These are phyloP conservation scores for Nibea albiflora DNA, from an alignment of 2,113 vertebrate genomes.

Conservation along the genomic window DNA sequence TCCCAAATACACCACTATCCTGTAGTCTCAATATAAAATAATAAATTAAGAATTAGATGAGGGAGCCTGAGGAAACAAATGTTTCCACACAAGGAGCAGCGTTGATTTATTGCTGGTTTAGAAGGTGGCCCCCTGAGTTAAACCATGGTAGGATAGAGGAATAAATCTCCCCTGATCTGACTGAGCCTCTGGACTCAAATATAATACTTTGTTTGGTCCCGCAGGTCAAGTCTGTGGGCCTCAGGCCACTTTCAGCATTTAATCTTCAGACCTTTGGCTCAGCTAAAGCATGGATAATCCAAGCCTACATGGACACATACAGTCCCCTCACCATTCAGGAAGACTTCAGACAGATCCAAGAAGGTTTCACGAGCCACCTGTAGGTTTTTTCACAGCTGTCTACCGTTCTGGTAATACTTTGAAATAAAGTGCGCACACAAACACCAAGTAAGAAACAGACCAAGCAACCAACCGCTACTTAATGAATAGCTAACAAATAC, in stretches of 20 bases:
- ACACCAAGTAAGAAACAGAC: neutral
- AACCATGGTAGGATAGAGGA: slow-evolving; percentile 66
- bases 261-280: slow-evolving; percentile 67
- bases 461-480: neutral
- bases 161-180: slow-evolving; percentile 79
- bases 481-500: neutral
- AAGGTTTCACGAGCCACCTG: neutral
- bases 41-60: slow-evolving; percentile 71
- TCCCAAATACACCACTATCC: slow-evolving; percentile 35
- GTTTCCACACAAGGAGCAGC: slow-evolving; percentile 47
- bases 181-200: slow-evolving; percentile 67
- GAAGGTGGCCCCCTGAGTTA: slow-evolving; percentile 74
- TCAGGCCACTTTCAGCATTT: slow-evolving; percentile 60
- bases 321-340: slow-evolving; percentile 15
- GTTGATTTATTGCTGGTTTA: slow-evolving; percentile 81
- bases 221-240: slow-evolving; percentile 64
- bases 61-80: slow-evolving; percentile 63
- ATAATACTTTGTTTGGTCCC: slow-evolving; percentile 70
- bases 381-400: neutral
- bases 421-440: neutral
- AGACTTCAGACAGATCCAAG: slow-evolving; percentile 24
- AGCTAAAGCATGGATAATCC: slow-evolving; percentile 53
- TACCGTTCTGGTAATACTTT: neutral
- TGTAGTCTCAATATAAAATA: slow-evolving; percentile 34
- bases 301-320: slow-evolving; percentile 25